A percentile compares a stretch with the other conserved stretches of the same genome.
Evolutionary conservation across 2,797 vertebrate species (phyloP).

Genomic region (Epinephelus malabaricus): DNA sequence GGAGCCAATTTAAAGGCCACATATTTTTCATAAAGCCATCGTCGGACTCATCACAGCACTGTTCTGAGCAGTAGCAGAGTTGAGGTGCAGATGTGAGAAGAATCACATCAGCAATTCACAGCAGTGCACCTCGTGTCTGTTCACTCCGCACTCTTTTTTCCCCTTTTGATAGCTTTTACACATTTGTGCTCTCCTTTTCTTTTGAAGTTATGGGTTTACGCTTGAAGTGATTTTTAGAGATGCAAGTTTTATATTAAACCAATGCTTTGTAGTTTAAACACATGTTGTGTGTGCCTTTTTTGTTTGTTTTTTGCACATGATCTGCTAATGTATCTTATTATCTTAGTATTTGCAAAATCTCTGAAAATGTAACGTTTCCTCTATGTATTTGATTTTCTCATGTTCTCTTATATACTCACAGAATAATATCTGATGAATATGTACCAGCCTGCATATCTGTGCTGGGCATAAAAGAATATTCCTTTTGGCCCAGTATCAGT

Average conservation of each 20-base stretch:
- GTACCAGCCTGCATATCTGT: slow-evolving; percentile 45
- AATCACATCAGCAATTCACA: slow-evolving; percentile 26
- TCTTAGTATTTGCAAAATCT: slow-evolving; percentile 61
- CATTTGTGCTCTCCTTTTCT: slow-evolving; percentile 61
- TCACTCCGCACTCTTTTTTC: neutral
- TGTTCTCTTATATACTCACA: slow-evolving; percentile 42
- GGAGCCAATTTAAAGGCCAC: slow-evolving; percentile 69
- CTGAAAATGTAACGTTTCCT: slow-evolving; percentile 54
- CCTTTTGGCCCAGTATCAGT: slow-evolving; percentile 36
- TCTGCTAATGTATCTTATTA: slow-evolving; percentile 39
- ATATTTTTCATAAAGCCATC: slow-evolving; percentile 51
- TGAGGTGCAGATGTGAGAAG: slow-evolving; percentile 33
- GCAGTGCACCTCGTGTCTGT: slow-evolving; percentile 16
- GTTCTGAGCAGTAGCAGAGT: slow-evolving; percentile 23
- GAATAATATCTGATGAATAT: slow-evolving; percentile 31
- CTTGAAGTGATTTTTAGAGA: slow-evolving; percentile 67
- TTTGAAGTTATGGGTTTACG: slow-evolving; percentile 50
- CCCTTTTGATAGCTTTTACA: slow-evolving; percentile 41
- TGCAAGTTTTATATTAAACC: slow-evolving; percentile 53
- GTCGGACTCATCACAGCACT: slow-evolving; percentile 40
- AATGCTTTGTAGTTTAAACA: slow-evolving; percentile 51
- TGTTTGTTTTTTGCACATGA: slow-evolving; percentile 59
- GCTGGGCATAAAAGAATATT: slow-evolving; percentile 43
- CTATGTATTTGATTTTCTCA: slow-evolving; percentile 28
- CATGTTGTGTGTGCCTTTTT: slow-evolving; percentile 8